phyloP scores from a whole-genome alignment of 2,888 invertebrate genomes.

The Phanerotoma sp. region DNA sequence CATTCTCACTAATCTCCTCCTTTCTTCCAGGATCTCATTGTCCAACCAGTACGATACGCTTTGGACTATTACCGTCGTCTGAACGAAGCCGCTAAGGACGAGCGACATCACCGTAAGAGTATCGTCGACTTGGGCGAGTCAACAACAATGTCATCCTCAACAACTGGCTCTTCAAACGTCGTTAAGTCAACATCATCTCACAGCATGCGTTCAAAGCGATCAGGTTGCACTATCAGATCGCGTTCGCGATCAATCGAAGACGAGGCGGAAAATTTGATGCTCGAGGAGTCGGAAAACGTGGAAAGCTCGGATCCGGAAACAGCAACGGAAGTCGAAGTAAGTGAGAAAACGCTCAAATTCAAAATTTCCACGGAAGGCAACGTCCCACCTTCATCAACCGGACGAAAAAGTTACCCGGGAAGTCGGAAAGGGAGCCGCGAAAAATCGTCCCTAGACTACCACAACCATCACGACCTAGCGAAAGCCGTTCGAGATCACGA shows the following conservation, averaged over 20 bases:
- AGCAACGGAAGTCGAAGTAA: conserved; percentile 72
- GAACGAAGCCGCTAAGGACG: conserved; percentile 66
- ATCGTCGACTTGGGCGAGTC: conserved; percentile 54
- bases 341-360: conserved; percentile 74
- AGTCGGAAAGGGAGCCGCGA: conserved; percentile 70
- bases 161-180: conserved; percentile 37
- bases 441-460: conserved; percentile 57
- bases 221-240: conserved; percentile 54
- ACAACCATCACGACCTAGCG: conserved; percentile 57
- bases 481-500: conserved; percentile 59
- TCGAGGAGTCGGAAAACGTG: conserved; percentile 59
- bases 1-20: too few relatives aligned
- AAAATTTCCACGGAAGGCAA: conserved; percentile 73
- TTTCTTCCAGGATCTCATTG: conserved; percentile 64
- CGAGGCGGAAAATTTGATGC: conserved; percentile 48
- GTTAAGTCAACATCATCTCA: conserved; percentile 56
- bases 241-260: conserved; percentile 53
- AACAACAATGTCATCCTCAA: conserved; percentile 33
- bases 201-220: conserved; percentile 57
- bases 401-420: conserved; percentile 68
- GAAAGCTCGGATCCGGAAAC: conserved; percentile 67
- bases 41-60: conserved; percentile 65
- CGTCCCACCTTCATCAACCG: conserved; percentile 52
- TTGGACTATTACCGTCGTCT: conserved; percentile 65
- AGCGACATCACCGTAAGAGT: conserved; percentile 64